Evolutionary conservation across 2,888 invertebrate genomes (phyloP).

Genomic region (Lacanobia oleracea): DNA sequence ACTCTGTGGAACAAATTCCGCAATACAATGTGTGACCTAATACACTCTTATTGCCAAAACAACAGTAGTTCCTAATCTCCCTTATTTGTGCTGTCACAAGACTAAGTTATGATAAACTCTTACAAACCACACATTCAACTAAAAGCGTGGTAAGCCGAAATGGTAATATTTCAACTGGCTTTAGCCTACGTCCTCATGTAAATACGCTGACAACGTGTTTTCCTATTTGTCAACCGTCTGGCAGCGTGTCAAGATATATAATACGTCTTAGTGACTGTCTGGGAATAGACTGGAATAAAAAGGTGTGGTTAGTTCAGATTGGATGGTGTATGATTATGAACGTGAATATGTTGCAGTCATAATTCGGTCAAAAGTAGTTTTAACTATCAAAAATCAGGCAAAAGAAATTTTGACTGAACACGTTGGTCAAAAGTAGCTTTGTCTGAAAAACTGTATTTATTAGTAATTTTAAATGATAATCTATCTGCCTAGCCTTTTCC

Average conservation of each 20-base stretch:
- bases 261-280: slow-evolving; percentile 39
- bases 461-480: too few relatives aligned
- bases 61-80: background rate
- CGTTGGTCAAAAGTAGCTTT: too few relatives aligned
- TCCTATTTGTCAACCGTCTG: slow-evolving; percentile 53
- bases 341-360: too few relatives aligned
- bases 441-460: too few relatives aligned
- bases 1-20: too few relatives aligned
- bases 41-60: background rate
- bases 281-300: slow-evolving; percentile 25
- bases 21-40: background rate
- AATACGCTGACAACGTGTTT: slow-evolving; percentile 59
- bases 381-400: too few relatives aligned
- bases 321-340: slow-evolving; percentile 4
- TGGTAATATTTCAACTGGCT: slow-evolving; percentile 56
- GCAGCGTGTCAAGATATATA: slow-evolving; percentile 51
- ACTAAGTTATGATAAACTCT: slow-evolving; percentile 42
- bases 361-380: too few relatives aligned
- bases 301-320: slow-evolving; percentile 14
- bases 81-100: slow-evolving; percentile 10
- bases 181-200: slow-evolving; percentile 41
- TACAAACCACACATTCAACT: slow-evolving; percentile 14
- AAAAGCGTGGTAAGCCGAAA: slow-evolving; percentile 46
- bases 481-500: too few relatives aligned
- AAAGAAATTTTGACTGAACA: too few relatives aligned